Base-by-base conservation (phyloP, 1,140 invertebrate species). In the Polyergus mexicanus region DNA sequence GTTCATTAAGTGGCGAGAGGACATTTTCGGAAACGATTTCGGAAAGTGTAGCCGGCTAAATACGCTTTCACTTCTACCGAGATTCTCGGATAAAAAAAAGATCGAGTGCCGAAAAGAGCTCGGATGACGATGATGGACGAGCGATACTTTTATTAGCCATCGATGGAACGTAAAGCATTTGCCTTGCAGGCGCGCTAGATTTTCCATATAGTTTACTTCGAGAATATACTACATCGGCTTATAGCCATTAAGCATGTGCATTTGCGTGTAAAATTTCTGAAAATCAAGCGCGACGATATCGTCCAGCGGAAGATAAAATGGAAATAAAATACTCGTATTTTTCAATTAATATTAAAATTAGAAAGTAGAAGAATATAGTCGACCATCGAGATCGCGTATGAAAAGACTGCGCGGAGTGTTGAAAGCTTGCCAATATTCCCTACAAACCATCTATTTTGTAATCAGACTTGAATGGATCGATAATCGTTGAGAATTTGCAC, bases 111-210 rank as follows among this genome's bases (percentile, higher is more conserved):
- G 25, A 60, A 60, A 28, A 5, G 38, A 68, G 22, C 8, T 13
- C 19, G 54, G 56, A 83, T 74, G 78, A 83, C 68, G 78, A 83
- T 83, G 78, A 83, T 83, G 78, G 78, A 83, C 68, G 78, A 83
- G 78, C 68, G 68, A 74, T 72, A 83, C 51, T 83, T 83, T 74
- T 74, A 83, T 83, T 72, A 68, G 41, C 68, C 68, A 22, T 83
- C 54, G 54, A 83, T 41, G 19, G 78, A 32, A 68, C 65, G 66
- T 41, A 60, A 72, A 72, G 66, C 68, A 41, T 41, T 38, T 44
- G n/a, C 76, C 35, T 38, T 13, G 13, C 25, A 35, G 32, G 25
- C 38, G 25, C 68, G 25, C 25, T 38, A 13, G 25, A 60, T 83
- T 74, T 74, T 74, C 22, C 66, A 60, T 71, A 28, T 25, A 54